Evolutionary conservation across 2,888 invertebrate species (phyloP).

Genomic region (Lasius platythorax): DNA sequence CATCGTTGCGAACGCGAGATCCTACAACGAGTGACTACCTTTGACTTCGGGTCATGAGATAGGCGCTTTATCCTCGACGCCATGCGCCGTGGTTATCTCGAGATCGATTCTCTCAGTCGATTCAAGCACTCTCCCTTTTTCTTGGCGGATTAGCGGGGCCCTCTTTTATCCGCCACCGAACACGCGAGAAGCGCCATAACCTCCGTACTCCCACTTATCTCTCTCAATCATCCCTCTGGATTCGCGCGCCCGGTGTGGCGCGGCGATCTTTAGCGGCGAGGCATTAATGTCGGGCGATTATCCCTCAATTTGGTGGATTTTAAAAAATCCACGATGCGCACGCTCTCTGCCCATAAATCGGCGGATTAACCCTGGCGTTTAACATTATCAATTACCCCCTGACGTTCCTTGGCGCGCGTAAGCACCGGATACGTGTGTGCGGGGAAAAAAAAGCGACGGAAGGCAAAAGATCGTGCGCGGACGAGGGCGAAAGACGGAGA

Average conservation of each 20-base stretch:
- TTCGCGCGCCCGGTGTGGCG: slow-evolving; percentile 24
- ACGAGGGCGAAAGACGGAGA: slow-evolving; percentile 40
- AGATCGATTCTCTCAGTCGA: slow-evolving; percentile 50
- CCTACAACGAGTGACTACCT: slow-evolving; percentile 38
- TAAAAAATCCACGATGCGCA: slow-evolving; percentile 78
- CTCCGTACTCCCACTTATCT: slow-evolving; percentile 67
- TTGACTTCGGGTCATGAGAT: slow-evolving; percentile 30
- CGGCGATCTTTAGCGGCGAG: slow-evolving; percentile 67
- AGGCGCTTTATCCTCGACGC: slow-evolving; percentile 49
- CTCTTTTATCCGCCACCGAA: slow-evolving; percentile 62
- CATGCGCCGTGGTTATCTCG: slow-evolving; percentile 23
- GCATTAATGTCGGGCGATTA: slow-evolving; percentile 78
- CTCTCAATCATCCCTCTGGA: slow-evolving; percentile 39
- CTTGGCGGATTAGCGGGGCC: slow-evolving; percentile 63
- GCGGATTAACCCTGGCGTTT: slow-evolving; percentile 83
- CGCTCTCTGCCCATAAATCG: slow-evolving; percentile 82
- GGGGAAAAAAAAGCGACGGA: slow-evolving; percentile 51
- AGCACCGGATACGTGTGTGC: slow-evolving; percentile 53
- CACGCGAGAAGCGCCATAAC: slow-evolving; percentile 51
- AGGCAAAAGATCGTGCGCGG: slow-evolving; percentile 51
- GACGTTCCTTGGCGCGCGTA: slow-evolving; percentile 59
- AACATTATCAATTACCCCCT: slow-evolving; percentile 84
- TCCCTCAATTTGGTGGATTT: slow-evolving; percentile 78
- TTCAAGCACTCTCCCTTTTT: slow-evolving; percentile 35
- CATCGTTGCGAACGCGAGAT: slow-evolving; percentile 35